These are phyloP conservation scores for Mionectes macconnelli DNA, from an alignment of 2,113 vertebrate species.

Conservation along the genomic window DNA sequence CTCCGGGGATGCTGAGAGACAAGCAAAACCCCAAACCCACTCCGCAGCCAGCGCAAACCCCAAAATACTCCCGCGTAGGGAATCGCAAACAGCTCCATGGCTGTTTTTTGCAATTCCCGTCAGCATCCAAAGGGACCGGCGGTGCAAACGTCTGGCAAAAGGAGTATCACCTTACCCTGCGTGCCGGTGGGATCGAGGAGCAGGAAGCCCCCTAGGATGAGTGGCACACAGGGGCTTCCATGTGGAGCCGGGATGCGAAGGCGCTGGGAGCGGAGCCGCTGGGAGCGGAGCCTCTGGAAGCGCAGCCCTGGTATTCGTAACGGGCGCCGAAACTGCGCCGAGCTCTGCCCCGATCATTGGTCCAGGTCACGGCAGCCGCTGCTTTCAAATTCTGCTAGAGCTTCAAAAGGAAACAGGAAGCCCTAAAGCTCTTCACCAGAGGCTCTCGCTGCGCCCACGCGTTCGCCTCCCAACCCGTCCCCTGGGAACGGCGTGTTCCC, in stretches of 20 bases:
- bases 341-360: constrained; percentile 59
- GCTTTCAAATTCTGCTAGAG: constrained; percentile 69
- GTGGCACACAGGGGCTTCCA: neutral
- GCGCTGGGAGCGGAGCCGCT: neutral
- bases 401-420: constrained; percentile 81
- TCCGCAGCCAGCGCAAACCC: neutral
- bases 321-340: constrained; percentile 18
- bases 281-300: neutral
- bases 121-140: neutral
- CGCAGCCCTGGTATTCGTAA: neutral
- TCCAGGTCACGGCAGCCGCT: constrained; percentile 26
- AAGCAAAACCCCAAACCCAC: neutral
- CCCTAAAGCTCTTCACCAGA: neutral
- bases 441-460: neutral
- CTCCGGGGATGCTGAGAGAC: neutral
- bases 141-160: neutral
- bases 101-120: neutral
- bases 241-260: neutral
- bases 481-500: neutral
- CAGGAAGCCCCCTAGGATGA: neutral
- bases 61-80: neutral
- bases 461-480: neutral
- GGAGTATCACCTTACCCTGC: constrained; percentile 7
- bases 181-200: neutral
- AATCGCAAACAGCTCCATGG: fast-evolving